Conservation (phyloP, 2,797 vertebrate genomes). For the Centroberyx gerrardi region DNA sequence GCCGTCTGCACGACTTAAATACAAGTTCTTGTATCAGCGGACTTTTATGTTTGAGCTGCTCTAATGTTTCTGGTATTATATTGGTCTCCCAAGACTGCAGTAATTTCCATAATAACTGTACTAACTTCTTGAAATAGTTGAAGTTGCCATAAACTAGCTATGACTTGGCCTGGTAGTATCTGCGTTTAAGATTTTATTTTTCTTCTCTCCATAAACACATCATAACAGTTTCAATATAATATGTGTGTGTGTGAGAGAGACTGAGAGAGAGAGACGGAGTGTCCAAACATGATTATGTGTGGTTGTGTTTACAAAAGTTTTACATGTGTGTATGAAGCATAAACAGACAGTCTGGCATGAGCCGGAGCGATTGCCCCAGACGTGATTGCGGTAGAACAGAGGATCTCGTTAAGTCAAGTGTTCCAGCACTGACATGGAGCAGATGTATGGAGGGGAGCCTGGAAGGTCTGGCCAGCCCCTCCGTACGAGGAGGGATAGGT, state of each 20-base stretch:
- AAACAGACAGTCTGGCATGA: conserved; percentile 21
- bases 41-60: conserved; percentile 30
- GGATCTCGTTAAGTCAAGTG: conserved; percentile 39
- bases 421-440: conserved; percentile 52
- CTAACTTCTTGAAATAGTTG: conserved; percentile 16
- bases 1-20: conserved; percentile 8
- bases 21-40: conserved; percentile 8
- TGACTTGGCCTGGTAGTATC: conserved; percentile 24
- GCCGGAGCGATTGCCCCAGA: conserved; percentile 13
- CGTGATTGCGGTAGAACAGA: conserved; percentile 30
- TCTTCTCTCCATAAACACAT: conserved; percentile 60
- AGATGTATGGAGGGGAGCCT: conserved; percentile 61
- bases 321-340: conserved; percentile 31
- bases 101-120: conserved; percentile 32
- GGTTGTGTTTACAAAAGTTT: conserved; percentile 5
- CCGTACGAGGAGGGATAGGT: conserved; percentile 48
- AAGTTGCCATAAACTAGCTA: conserved; percentile 37
- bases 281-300: background rate
- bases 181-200: conserved; percentile 27
- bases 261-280: background rate
- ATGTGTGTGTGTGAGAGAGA: background rate
- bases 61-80: conserved; percentile 9
- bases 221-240: conserved; percentile 41
- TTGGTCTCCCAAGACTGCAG: conserved; percentile 20
- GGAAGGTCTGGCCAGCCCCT: conserved; percentile 27